phyloP scores from a whole-genome alignment of 2,113 vertebrate species.

The Artemisiospiza belli region DNA sequence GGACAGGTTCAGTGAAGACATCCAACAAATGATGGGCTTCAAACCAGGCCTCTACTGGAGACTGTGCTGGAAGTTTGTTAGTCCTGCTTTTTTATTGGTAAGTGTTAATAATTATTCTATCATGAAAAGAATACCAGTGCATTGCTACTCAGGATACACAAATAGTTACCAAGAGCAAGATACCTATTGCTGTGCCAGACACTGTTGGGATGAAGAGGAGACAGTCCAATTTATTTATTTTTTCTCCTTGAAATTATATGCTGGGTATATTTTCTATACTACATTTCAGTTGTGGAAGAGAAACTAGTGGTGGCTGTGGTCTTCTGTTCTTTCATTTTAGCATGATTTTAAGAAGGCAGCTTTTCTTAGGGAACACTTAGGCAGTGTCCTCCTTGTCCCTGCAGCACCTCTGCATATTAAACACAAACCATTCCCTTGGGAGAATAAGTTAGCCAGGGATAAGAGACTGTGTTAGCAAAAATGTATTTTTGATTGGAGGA shows the following conservation, averaged over 20 bases:
- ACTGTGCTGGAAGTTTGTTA: conserved; percentile 98
- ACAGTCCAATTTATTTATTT: background rate
- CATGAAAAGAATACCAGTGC: background rate
- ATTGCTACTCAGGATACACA: background rate
- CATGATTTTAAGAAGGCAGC: background rate
- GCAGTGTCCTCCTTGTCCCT: background rate
- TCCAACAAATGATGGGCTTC: conserved; percentile 97
- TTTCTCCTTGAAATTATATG: background rate
- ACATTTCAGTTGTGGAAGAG: background rate
- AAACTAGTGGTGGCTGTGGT: background rate
- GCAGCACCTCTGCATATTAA: background rate
- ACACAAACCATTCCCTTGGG: background rate
- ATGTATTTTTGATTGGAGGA: background rate
- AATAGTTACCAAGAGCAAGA: background rate
- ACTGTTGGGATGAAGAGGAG: background rate
- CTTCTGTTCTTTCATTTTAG: background rate
- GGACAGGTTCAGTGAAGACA: conserved; percentile 97
- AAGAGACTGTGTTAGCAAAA: background rate
- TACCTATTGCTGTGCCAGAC: background rate
- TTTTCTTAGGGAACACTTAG: background rate
- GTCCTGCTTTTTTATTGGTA: conserved; percentile 93
- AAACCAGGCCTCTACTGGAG: conserved; percentile 99
- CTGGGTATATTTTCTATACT: background rate
- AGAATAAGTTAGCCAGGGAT: background rate
- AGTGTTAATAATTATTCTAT: conserved; percentile 18